phyloP scores from a whole-genome alignment of 2,888 invertebrate genomes.

The Zele albiditarsus region DNA sequence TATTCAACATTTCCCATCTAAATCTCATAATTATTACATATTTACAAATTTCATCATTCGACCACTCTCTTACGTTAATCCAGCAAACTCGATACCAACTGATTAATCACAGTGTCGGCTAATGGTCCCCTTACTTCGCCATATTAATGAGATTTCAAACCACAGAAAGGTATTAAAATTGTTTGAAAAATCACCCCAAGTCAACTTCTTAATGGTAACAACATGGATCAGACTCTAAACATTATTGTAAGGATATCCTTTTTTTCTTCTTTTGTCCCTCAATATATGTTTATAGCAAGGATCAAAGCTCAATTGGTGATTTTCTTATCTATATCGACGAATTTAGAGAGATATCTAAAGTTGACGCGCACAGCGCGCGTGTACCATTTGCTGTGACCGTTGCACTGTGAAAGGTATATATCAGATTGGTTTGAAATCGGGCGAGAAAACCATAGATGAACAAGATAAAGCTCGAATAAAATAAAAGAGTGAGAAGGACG shows the following conservation, averaged over 20 bases:
- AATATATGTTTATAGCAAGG: not conserved
- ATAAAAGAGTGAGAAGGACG: not conserved
- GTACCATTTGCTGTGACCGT: not conserved
- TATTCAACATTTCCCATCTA: no score
- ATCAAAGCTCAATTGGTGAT: not conserved
- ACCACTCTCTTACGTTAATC: no score
- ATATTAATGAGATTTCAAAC: no score
- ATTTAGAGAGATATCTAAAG: constrained; percentile 24
- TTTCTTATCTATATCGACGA: constrained; percentile 12
- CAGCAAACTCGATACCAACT: no score
- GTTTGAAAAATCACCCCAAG: no score
- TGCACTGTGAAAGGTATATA: not conserved
- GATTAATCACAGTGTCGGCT: no score
- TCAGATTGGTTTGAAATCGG: not conserved
- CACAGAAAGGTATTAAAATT: no score
- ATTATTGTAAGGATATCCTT: not conserved
- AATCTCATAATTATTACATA: no score
- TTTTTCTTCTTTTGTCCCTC: not conserved
- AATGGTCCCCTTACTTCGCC: no score
- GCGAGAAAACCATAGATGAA: not conserved
- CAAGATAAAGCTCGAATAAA: not conserved
- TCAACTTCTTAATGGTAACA: no score
- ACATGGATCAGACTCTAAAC: no score
- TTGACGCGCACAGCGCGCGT: not conserved
- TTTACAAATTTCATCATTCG: no score